Conservation (phyloP, 2,113 vertebrate species). For the human region GRCh38 chr18:25772001-25772500, state of each 20-base stretch:
- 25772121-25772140: conserved; percentile 2
- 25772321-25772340: too few relatives aligned
- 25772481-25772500: neutral
- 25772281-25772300: neutral
- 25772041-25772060: neutral
- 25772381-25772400: too few relatives aligned
- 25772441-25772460: neutral
- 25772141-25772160: conserved; percentile 61
- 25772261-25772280: conserved; percentile 59
- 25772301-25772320: too few relatives aligned
- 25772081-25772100: neutral
- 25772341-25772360: too few relatives aligned
- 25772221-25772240: conserved; percentile 40
- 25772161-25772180: conserved; percentile 4
- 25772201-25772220: conserved; percentile 55
- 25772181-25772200: conserved; percentile 32
- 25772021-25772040: neutral
- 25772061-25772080: neutral
- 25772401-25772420: too few relatives aligned
- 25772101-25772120: neutral
- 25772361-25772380: too few relatives aligned
- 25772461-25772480: neutral
- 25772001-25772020: neutral
- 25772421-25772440: too few relatives aligned
- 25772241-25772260: conserved; percentile 52